Conservation (phyloP, 2,888 invertebrate species). For the Caenorhabditis parvicauda region DNA sequence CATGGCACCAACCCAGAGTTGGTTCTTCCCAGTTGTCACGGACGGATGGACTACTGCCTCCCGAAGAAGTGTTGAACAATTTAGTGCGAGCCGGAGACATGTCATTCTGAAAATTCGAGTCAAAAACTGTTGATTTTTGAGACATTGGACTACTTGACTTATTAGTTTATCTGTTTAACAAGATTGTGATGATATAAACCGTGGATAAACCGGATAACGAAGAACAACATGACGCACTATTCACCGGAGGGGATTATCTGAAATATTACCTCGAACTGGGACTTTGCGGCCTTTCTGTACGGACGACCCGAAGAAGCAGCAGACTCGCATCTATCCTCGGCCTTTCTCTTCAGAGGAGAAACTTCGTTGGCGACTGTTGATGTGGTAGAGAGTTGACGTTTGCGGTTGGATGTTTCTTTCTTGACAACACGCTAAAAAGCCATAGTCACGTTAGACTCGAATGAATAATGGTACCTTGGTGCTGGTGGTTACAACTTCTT, state of each 20-base stretch:
- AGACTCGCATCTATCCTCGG: neutral
- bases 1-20: conserved; percentile 56
- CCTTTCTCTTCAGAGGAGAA: conserved; percentile 35
- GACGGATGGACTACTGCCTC: conserved; percentile 15
- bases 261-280: neutral
- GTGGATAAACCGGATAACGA: too few species aligned
- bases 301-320: conserved; percentile 30
- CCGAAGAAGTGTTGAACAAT: conserved; percentile 11
- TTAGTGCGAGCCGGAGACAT: conserved; percentile 12
- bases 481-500: too few species aligned
- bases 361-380: conserved; percentile 35
- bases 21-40: conserved; percentile 47
- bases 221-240: too few species aligned
- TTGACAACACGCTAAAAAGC: too few species aligned
- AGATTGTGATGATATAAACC: too few species aligned
- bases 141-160: too few species aligned
- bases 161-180: too few species aligned
- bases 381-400: conserved; percentile 44
- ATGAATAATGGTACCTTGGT: too few species aligned
- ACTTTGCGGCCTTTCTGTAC: conserved; percentile 13
- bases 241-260: too few species aligned
- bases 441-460: too few species aligned
- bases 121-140: neutral
- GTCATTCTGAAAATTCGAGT: conserved; percentile 2
- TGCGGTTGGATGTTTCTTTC: conserved; percentile 27